phyloP scores from a whole-genome alignment of 2,888 invertebrate genomes.

The Gymnosoma rotundatum region DNA sequence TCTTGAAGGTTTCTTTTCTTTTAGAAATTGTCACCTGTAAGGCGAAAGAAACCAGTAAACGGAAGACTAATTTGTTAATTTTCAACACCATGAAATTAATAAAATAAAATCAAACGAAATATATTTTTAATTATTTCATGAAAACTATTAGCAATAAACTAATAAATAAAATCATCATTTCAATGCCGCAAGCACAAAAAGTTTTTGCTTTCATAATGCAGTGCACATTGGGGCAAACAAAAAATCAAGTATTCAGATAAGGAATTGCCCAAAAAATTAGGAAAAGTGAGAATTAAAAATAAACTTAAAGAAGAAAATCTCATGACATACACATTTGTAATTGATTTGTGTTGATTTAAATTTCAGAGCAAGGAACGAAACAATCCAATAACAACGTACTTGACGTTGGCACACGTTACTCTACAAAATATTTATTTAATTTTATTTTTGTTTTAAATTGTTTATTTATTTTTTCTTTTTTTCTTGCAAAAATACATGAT shows the following conservation, averaged over 20 bases:
- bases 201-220: not conserved
- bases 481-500: constrained; percentile 50
- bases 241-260: constrained; percentile 62
- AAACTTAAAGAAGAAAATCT: constrained; percentile 55
- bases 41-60: not conserved
- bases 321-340: constrained; percentile 45
- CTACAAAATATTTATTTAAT: constrained; percentile 60
- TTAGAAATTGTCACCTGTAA: constrained; percentile 19
- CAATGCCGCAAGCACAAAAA: constrained; percentile 50
- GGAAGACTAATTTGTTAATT: constrained; percentile 45
- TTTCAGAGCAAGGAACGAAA: not conserved
- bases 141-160: constrained; percentile 49
- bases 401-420: constrained; percentile 72
- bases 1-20: constrained; percentile 10
- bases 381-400: constrained; percentile 28
- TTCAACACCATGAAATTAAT: constrained; percentile 58
- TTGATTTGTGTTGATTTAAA: constrained; percentile 58
- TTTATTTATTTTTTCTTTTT: not conserved
- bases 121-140: constrained; percentile 50
- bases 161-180: constrained; percentile 42
- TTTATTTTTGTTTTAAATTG: constrained; percentile 31
- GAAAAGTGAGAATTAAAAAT: constrained; percentile 35
- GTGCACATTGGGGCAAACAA: constrained; percentile 18
- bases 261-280: constrained; percentile 77
- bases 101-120: constrained; percentile 63